Base-by-base conservation (phyloP, 2,888 invertebrate species). In the Polyploca ridens region DNA sequence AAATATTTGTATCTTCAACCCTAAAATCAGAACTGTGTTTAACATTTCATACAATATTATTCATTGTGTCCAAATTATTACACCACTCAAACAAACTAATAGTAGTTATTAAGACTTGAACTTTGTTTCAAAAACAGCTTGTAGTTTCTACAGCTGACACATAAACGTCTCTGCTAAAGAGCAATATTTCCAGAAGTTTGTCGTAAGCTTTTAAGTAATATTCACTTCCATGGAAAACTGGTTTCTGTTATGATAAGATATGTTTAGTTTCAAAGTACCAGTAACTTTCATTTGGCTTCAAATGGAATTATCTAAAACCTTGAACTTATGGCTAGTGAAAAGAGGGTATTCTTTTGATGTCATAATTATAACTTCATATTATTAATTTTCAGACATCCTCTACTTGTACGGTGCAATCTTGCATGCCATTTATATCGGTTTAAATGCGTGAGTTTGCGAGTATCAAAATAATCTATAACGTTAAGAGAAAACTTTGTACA, bases 61-160 rank as follows among this genome's bases (percentile, higher is more conserved):
- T 16, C 16, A 35, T 35, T n/a, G 38, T 1, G 7, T 14, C 16
- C 16, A 35, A 35, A 16, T 16, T 60, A 60, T 6, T 16, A 46
- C 6, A 46, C n/a, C 6, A 46, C n/a, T 46, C 7, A 60, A 35
- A 60, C 59, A 38, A 60, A 35, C 5, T 16, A 59, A 35, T 16
- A 38, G 11, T n/a, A 38, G 33, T 60, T 38, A 38, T 11, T n/a
- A 16, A 35, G 35, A 35, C 38, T 59, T 59, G n/a, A 60, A 38
- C 59, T 58, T 10, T 38, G 38, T 19, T 60, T 60, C 59, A 38
- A 38, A 60, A 38, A 60, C 38, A 60, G 59, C 16, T 11, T n/a
- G 33, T 41, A 41, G 41, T 35, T 38, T 60, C 38, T 16, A 38
- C 35, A 16, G 59, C 59, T 38, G 38, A 59, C 16, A 49, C 49